phyloP scores from a whole-genome alignment of 1,140 invertebrate genomes.

The Sitobion miscanthi region DNA sequence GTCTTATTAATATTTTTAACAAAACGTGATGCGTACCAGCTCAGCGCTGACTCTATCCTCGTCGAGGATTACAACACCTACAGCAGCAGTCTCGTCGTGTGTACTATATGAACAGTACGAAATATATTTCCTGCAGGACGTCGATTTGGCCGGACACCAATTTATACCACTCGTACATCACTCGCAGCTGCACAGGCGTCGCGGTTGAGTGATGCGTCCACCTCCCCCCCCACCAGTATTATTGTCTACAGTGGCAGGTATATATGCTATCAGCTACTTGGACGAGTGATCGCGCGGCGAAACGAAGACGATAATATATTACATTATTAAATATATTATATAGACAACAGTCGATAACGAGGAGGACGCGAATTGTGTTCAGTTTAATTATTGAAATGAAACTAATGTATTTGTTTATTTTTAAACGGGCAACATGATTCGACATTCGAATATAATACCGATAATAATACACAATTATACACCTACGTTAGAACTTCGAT shows the following conservation, averaged over 20 bases:
- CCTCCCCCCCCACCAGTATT: not conserved
- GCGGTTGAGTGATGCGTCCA: not conserved
- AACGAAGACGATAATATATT: not conserved
- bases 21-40: not conserved
- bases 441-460: not conserved
- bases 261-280: too few species aligned
- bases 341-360: not conserved
- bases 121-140: constrained; percentile 21
- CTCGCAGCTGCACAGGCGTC: not conserved
- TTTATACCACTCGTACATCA: constrained; percentile 1
- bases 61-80: not conserved
- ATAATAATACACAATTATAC: not conserved
- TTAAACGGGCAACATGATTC: not conserved
- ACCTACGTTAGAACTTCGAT: too few species aligned
- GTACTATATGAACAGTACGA: not conserved
- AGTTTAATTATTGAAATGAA: not conserved
- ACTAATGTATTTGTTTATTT: too few species aligned
- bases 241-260: not conserved
- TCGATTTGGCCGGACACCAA: constrained; percentile 45
- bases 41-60: not conserved
- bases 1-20: not conserved
- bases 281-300: too few species aligned
- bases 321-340: not conserved
- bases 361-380: not conserved
- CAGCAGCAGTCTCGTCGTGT: not conserved